Conservation (phyloP, 2,888 invertebrate species). For the Aphidius colemani region DNA sequence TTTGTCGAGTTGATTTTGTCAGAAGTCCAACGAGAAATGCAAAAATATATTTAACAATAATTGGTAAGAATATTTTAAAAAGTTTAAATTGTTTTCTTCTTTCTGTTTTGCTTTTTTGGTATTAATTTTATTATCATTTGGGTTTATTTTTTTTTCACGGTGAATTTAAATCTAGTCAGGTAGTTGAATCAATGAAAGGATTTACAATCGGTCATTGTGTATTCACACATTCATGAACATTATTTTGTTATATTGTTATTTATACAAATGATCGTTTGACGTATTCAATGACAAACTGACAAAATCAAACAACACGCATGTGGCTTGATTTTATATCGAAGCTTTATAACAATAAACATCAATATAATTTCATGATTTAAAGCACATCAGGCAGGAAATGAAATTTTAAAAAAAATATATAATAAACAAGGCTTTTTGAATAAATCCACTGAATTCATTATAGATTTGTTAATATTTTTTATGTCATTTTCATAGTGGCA, state of each 20-base stretch:
- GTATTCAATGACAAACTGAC: neutral
- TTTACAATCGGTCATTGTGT: too few relatives aligned
- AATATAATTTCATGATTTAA: too few relatives aligned
- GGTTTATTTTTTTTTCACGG: neutral
- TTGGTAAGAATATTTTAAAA: constrained; percentile 65
- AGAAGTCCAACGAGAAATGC: constrained; percentile 79
- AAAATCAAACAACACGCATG: neutral
- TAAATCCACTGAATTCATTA: too few relatives aligned
- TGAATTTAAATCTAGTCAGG: neutral
- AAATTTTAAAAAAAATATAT: too few relatives aligned
- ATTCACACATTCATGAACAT: too few relatives aligned
- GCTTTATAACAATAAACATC: too few relatives aligned
- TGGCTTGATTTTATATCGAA: too few relatives aligned
- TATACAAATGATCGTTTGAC: neutral
- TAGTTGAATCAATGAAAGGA: neutral
- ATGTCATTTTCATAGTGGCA: too few relatives aligned
- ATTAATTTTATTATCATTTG: neutral
- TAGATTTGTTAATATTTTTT: too few relatives aligned
- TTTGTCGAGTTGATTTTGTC: constrained; percentile 81
- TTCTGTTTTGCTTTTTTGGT: constrained; percentile 4
- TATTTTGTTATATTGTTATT: neutral
- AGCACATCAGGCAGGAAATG: too few relatives aligned
- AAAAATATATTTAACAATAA: constrained; percentile 73
- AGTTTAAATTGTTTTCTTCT: neutral
- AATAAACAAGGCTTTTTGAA: too few relatives aligned